These are phyloP conservation scores for Tiliacea aurago DNA, from an alignment of 2,888 invertebrate genomes.

Conservation along the genomic window DNA sequence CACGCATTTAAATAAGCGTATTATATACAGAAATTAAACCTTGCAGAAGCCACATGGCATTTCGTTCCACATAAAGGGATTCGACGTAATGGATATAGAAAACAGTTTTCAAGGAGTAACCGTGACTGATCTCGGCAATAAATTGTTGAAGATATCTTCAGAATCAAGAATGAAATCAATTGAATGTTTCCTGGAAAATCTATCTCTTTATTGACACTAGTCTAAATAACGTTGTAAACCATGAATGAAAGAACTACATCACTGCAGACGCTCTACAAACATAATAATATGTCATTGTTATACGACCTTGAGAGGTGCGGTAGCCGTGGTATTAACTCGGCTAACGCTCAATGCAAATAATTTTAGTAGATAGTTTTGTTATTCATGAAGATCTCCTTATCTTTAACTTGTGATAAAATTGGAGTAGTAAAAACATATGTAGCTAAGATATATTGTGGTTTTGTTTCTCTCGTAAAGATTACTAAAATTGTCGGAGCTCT, in stretches of 20 bases:
- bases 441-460: neutral
- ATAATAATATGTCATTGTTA: constrained; percentile 40
- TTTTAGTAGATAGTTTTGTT: constrained; percentile 26
- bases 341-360: constrained; percentile 39
- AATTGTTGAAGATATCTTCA: neutral
- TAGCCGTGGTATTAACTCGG: constrained; percentile 23
- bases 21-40: neutral
- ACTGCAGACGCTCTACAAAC: constrained; percentile 34
- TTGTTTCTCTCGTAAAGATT: constrained; percentile 5
- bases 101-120: neutral
- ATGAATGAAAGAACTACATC: constrained; percentile 17
- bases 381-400: constrained; percentile 32
- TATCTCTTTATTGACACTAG: neutral
- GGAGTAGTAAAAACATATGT: neutral
- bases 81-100: neutral
- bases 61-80: constrained; percentile 6
- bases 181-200: neutral
- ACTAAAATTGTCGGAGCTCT: neutral
- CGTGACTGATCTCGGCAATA: neutral
- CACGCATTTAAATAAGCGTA: neutral
- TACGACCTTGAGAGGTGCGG: constrained; percentile 50
- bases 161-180: neutral
- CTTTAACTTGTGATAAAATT: constrained; percentile 36
- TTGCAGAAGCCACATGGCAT: neutral
- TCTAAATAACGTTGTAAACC: neutral